Evolutionary conservation across 2,888 invertebrate genomes (phyloP), one percentile per base, ranked within the genome.

Genomic region (Xestia c-nigrum): DNA sequence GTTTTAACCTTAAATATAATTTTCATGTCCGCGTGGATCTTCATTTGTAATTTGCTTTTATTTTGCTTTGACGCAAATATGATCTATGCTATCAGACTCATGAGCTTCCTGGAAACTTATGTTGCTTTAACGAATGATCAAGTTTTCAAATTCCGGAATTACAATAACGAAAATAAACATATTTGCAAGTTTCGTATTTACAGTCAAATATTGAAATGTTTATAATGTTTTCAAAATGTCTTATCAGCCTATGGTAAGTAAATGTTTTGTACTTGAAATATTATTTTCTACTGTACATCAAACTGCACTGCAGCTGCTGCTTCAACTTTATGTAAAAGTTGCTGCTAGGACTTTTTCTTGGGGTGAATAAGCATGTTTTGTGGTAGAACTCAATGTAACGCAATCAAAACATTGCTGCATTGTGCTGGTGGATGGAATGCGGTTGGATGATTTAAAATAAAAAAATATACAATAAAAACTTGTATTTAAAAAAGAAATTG

Each of bases 11-110:
- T 0, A 0, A 52, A 21, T 31, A 9, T 1, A n/a, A 6, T 2
- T 40, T 24, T 0, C 5, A 14, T 16, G 50, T 0, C 10, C 3
- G 5, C n/a, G 1, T 59, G 47, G 76, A 19, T 10, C 10, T n/a
- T 52, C n/a, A 0, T 52, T 7, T 38, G 66, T 40, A 31, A 38
- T 43, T 31, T 66, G 5, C 0, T 59, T 5, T 14, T 66, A 52
- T n/a, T 76, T 66, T 75, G 50, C 7, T 57, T 66, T 43, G 76
- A 76, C 19, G 52, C 38, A 9, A 46, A 72, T 63, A 72, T 74
- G 43, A 38, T 74, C 9, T 63, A 72, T 7, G 52, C 76, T 16
- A 59, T 61, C 6, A 50, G 50, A 61, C 43, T 61, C 12, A 50
- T 76, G 14, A 31, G 31, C 16, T 50, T 40, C 9, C 31, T 75